These are phyloP conservation scores for Phrynosoma platyrhinos DNA, from an alignment of 2,113 vertebrate species.

Conservation along the genomic window DNA sequence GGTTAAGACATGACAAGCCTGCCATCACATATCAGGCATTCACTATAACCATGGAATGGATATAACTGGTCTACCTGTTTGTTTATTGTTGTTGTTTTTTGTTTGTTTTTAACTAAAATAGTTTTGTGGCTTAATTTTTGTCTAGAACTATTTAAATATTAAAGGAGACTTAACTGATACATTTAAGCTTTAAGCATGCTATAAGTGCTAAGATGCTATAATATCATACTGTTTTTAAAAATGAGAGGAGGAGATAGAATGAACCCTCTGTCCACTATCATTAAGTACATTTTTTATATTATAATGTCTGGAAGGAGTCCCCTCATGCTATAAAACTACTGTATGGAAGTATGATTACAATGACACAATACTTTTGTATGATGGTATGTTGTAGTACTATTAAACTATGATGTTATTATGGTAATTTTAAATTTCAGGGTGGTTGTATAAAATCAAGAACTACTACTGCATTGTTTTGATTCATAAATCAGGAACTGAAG, in stretches of 20 bases:
- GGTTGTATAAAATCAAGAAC: not conserved
- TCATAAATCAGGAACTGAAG: not conserved
- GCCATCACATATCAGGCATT: not conserved
- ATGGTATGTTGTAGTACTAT: not conserved
- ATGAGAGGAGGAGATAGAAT: too few relatives aligned
- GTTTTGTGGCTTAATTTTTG: not conserved
- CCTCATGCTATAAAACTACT: not conserved
- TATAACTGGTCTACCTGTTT: not conserved
- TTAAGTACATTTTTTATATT: not conserved
- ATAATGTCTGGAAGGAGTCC: not conserved
- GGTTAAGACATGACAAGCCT: not conserved
- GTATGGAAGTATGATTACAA: not conserved
- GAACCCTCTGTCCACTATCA: not conserved
- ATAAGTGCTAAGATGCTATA: not conserved
- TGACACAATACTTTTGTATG: not conserved
- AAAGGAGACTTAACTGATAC: not conserved
- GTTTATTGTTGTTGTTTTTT: not conserved
- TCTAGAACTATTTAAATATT: not conserved
- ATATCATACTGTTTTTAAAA: not conserved
- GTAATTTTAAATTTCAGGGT: not conserved
- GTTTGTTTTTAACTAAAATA: not conserved
- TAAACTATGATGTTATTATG: not conserved
- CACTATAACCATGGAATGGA: not conserved
- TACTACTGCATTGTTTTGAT: not conserved
- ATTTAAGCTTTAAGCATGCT: not conserved